These are phyloP conservation scores for Nymphicus hollandicus DNA, from an alignment of 2,113 vertebrate genomes.

Conservation along the genomic window DNA sequence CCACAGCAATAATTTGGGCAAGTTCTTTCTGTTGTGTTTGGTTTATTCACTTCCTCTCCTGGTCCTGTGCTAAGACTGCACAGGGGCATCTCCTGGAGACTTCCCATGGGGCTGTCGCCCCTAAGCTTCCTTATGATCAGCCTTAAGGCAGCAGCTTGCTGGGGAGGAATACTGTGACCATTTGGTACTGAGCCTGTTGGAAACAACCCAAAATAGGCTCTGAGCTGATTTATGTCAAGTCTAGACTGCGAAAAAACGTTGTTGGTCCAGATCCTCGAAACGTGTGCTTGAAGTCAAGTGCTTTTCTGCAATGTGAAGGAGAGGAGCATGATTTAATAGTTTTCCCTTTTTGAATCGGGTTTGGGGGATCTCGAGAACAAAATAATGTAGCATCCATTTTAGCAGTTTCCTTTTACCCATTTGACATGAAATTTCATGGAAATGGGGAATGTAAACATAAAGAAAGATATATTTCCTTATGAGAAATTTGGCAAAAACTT, in stretches of 20 bases:
- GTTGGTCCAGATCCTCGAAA: not conserved
- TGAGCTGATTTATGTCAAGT: not conserved
- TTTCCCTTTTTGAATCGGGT: not conserved
- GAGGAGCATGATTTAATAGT: not conserved
- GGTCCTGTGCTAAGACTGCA: not conserved
- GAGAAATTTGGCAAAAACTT: not conserved
- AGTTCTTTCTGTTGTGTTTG: not conserved
- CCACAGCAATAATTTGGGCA: not conserved
- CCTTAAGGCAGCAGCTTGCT: not conserved
- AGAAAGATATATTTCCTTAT: not conserved
- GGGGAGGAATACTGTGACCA: not conserved
- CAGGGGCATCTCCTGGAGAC: not conserved
- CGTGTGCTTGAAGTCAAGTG: not conserved
- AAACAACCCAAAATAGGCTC: not conserved
- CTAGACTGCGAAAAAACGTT: not conserved
- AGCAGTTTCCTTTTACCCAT: not conserved
- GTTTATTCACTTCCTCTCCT: not conserved
- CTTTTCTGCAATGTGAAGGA: not conserved
- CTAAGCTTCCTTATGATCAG: not conserved
- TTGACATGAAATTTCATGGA: not conserved
- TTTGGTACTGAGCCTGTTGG: not conserved
- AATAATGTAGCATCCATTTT: not conserved
- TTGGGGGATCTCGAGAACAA: not conserved
- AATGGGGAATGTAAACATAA: not conserved
- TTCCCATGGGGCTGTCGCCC: not conserved